Conservation (phyloP, 2,797 vertebrate genomes). For the Fratercula arctica region DNA sequence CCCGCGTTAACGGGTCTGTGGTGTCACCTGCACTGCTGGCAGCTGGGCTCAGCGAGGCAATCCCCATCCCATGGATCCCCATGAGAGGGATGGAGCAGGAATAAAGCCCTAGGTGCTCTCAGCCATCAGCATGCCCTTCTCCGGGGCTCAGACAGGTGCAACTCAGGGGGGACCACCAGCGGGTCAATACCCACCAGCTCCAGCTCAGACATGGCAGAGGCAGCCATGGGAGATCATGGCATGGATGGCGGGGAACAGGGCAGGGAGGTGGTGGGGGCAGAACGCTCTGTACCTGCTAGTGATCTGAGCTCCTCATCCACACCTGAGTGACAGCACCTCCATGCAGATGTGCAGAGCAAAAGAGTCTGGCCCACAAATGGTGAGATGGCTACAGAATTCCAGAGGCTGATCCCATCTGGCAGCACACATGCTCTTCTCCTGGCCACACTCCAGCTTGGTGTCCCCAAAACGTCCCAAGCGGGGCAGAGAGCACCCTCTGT, state of each 20-base stretch:
- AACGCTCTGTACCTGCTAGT: rapidly evolving
- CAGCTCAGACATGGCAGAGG: neutral
- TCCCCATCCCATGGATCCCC: rapidly evolving
- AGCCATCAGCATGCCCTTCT: neutral
- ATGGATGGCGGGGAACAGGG: rapidly evolving
- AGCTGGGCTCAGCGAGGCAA: neutral
- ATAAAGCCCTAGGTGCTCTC: neutral
- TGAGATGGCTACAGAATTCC: neutral
- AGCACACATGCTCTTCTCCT: neutral
- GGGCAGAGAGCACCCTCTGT: neutral
- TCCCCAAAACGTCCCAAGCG: neutral
- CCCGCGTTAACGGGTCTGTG: rapidly evolving
- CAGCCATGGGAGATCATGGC: neutral
- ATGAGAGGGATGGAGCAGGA: neutral
- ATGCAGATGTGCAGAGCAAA: neutral
- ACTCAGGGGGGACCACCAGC: neutral
- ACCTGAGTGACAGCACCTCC: neutral
- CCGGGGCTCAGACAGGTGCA: neutral
- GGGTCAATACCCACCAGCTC: neutral
- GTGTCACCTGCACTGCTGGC: neutral
- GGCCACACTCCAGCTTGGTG: neutral
- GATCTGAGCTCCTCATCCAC: neutral
- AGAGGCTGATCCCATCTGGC: neutral
- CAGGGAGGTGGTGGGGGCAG: neutral
- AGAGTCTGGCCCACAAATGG: neutral